Percentiles rank a stretch among this genome's conserved stretches.
phyloP scores from a whole-genome alignment of 2,113 vertebrate genomes.

The Rhinoderma darwinii region DNA sequence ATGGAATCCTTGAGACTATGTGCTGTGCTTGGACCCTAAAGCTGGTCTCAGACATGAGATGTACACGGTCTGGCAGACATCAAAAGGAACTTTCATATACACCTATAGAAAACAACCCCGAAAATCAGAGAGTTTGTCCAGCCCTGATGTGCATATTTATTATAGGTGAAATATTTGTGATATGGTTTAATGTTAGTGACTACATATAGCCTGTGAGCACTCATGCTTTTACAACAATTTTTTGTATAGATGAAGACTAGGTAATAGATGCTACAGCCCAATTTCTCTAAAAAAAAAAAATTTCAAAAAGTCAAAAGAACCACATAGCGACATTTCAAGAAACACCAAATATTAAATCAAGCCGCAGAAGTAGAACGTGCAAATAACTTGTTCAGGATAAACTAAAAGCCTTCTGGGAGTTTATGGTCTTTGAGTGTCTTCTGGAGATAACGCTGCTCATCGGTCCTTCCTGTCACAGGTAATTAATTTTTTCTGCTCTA shows the following conservation, averaged over 20 bases:
- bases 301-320: not conserved
- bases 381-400: not conserved
- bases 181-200: too few species aligned
- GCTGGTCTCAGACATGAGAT: too few species aligned
- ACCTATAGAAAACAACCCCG: too few species aligned
- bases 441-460: conserved; percentile 17
- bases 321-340: not conserved
- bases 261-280: not conserved
- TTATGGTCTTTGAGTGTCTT: conserved; percentile 4
- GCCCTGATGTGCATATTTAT: too few species aligned
- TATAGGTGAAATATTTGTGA: too few species aligned
- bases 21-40: too few species aligned
- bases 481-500: conserved; percentile 39
- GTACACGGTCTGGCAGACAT: too few species aligned
- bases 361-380: not conserved
- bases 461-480: conserved; percentile 26
- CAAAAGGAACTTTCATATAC: too few species aligned
- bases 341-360: not conserved
- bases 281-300: not conserved
- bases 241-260: not conserved
- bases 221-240: too few species aligned
- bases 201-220: too few species aligned
- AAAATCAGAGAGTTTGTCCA: not conserved
- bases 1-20: too few species aligned
- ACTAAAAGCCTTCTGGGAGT: not conserved